phyloP scores from a whole-genome alignment of 2,113 vertebrate species.

The Rhadina sibilatrix region DNA sequence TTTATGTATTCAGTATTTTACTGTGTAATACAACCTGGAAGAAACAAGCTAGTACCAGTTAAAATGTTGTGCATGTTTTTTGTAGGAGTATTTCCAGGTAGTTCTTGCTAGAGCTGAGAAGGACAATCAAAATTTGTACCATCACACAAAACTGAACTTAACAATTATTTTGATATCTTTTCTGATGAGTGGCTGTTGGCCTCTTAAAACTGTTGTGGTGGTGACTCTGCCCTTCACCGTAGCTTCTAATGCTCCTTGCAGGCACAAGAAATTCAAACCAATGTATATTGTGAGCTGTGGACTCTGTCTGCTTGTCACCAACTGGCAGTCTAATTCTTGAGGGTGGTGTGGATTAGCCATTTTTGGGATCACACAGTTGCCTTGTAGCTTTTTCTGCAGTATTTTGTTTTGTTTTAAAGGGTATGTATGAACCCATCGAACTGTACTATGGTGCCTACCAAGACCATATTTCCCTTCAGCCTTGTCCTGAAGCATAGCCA shows the following conservation, averaged over 20 bases:
- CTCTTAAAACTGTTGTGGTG: background rate
- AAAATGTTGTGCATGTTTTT: background rate
- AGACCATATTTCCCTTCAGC: background rate
- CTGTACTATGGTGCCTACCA: background rate
- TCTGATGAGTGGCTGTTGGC: accelerated
- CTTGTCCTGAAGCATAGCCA: background rate
- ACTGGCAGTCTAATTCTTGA: background rate
- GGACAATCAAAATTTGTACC: background rate
- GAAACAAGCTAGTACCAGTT: background rate
- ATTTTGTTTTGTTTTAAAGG: background rate
- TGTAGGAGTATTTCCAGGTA: background rate
- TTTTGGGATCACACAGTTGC: background rate
- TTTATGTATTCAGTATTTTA: background rate
- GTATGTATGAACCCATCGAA: background rate
- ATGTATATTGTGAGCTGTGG: background rate
- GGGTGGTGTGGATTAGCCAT: background rate
- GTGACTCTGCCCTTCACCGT: background rate
- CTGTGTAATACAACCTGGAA: background rate
- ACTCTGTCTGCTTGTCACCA: background rate
- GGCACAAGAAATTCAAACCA: background rate
- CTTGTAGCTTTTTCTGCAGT: background rate
- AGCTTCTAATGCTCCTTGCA: background rate
- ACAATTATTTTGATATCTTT: background rate
- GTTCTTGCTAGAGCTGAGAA: background rate
- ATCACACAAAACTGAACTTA: background rate